These are phyloP conservation scores for Dryococelus australis DNA, from an alignment of 2,888 invertebrate genomes.

Conservation along the genomic window DNA sequence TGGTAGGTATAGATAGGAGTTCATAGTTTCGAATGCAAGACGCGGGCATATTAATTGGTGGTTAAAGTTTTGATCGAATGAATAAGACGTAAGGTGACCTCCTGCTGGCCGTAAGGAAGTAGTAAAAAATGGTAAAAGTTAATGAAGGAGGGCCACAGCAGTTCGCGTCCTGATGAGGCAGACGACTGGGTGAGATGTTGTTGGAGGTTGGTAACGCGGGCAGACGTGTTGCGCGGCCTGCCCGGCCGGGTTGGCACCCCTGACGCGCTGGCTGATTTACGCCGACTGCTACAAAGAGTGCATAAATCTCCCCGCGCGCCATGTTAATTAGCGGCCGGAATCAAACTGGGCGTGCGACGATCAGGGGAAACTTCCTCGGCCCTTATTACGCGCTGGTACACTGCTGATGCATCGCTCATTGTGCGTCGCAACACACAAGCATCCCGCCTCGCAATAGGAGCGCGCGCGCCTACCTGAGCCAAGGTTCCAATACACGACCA, in stretches of 20 bases:
- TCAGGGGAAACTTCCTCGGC: slow-evolving; percentile 16
- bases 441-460: neutral
- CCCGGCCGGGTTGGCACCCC: neutral
- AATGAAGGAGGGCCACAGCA: too few species aligned
- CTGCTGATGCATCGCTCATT: slow-evolving; percentile 5
- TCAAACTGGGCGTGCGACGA: slow-evolving; percentile 11
- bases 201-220: neutral
- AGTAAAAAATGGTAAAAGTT: too few species aligned
- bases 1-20: too few species aligned
- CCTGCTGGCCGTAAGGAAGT: too few species aligned
- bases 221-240: neutral
- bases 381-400: neutral
- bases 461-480: neutral
- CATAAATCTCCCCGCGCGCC: neutral
- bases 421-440: neutral
- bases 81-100: too few species aligned
- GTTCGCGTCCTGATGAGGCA: too few species aligned
- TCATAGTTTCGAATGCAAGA: too few species aligned
- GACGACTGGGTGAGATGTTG: too few species aligned
- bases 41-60: too few species aligned
- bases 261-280: slow-evolving; percentile 10
- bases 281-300: slow-evolving; percentile 16
- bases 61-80: too few species aligned
- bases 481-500: neutral
- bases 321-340: slow-evolving; percentile 3